A percentile compares a stretch with the other conserved stretches of the same genome.
Evolutionary conservation across 2,113 vertebrate genomes (phyloP).

Genomic region (Microcebus ravelobensis): DNA sequence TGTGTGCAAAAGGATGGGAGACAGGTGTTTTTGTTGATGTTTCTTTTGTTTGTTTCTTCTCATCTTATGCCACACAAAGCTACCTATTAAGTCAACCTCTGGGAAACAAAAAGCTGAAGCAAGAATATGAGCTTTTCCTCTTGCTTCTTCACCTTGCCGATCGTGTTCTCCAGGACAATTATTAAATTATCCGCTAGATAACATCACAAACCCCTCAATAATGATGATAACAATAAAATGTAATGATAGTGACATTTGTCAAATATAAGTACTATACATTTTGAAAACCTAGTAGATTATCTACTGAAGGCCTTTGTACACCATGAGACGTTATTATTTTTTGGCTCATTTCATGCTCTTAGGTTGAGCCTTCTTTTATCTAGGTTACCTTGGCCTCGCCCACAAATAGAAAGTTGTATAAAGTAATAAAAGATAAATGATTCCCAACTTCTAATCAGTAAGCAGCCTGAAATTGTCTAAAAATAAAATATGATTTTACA

Average conservation of each 20-base stretch:
- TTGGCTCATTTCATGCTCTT: not conserved
- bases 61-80: not conserved
- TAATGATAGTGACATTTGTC: not conserved
- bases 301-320: not conserved
- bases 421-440: conserved; percentile 66
- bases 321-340: not conserved
- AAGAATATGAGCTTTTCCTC: not conserved
- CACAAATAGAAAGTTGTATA: conserved; percentile 17
- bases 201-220: not conserved
- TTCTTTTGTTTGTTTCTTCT: not conserved
- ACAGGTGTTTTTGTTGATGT: not conserved
- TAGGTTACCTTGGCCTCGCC: not conserved
- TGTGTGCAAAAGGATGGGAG: not conserved
- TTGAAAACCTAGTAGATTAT: not conserved
- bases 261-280: not conserved
- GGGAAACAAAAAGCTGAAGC: not conserved
- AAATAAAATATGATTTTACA: conserved; percentile 64
- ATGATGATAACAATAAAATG: not conserved
- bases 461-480: conserved; percentile 57
- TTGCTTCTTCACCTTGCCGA: not conserved
- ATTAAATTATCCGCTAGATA: not conserved
- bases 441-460: conserved; percentile 41
- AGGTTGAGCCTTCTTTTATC: not conserved
- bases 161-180: not conserved
- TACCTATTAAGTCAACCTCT: not conserved